Percentiles rank a stretch among this genome's conserved stretches.
phyloP scores from a whole-genome alignment of 2,888 invertebrate genomes.

The Leptopilina syphax region DNA sequence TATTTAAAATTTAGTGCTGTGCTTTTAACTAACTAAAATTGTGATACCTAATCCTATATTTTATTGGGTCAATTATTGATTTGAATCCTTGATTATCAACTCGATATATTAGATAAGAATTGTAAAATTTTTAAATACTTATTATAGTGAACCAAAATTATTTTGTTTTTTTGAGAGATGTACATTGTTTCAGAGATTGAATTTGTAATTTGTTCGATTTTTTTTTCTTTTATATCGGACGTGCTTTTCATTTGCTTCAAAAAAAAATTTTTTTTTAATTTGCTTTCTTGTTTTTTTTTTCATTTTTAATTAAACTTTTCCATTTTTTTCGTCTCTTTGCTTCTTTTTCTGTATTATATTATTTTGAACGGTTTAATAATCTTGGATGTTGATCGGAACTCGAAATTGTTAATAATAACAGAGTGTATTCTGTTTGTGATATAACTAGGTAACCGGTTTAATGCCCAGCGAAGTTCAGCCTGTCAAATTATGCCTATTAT shows the following conservation, averaged over 20 bases:
- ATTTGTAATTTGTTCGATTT: slow-evolving; percentile 35
- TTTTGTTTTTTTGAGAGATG: slow-evolving; percentile 21
- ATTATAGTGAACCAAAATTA: slow-evolving; percentile 20
- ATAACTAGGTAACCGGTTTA: slow-evolving; percentile 75
- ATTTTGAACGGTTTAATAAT: slow-evolving; percentile 40
- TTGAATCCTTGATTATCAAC: slow-evolving; percentile 25
- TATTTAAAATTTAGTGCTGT: neutral
- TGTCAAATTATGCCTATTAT: slow-evolving; percentile 71
- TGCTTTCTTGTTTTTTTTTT: slow-evolving; percentile 18
- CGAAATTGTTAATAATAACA: slow-evolving; percentile 50
- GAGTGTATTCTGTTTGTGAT: slow-evolving; percentile 59
- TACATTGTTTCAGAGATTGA: slow-evolving; percentile 54
- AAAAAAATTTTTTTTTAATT: neutral
- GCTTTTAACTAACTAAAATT: slow-evolving; percentile 27
- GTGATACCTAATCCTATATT: slow-evolving; percentile 21
- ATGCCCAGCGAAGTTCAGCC: slow-evolving; percentile 76
- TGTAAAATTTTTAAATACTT: neutral
- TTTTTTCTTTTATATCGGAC: slow-evolving; percentile 41
- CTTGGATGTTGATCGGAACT: slow-evolving; percentile 41
- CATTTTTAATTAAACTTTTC: slow-evolving; percentile 33
- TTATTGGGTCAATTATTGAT: slow-evolving; percentile 20
- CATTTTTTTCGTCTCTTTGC: slow-evolving; percentile 25
- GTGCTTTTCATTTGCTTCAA: slow-evolving; percentile 37
- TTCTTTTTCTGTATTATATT: slow-evolving; percentile 37
- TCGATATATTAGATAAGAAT: slow-evolving; percentile 11